phyloP scores from a whole-genome alignment of 2,797 vertebrate genomes.

The Oreochromis grahami region DNA sequence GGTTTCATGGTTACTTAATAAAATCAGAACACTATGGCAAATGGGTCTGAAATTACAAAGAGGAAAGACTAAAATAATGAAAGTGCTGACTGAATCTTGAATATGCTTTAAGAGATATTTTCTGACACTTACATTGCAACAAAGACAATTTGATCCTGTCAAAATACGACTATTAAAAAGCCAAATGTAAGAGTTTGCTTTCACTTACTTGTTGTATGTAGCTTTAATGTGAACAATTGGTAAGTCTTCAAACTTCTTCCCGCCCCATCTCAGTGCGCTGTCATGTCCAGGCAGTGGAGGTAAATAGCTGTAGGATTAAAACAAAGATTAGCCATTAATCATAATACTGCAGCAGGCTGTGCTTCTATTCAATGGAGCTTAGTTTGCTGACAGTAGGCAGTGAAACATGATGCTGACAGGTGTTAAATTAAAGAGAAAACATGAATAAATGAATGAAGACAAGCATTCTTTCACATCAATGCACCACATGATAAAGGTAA shows the following conservation, averaged over 20 bases:
- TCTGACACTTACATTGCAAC: not conserved
- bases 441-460: not conserved
- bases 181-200: not conserved
- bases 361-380: not conserved
- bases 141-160: not conserved
- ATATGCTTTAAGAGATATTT: not conserved
- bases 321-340: not conserved
- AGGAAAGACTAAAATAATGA: not conserved
- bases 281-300: conserved; percentile 82
- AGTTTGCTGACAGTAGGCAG: not conserved
- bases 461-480: not conserved
- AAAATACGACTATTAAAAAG: not conserved
- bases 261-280: conserved; percentile 82
- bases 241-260: conserved; percentile 86
- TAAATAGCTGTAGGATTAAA: conserved; percentile 63
- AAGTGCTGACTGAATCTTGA: not conserved
- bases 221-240: conserved; percentile 90
- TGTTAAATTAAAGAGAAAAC: not conserved
- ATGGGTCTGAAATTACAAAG: not conserved
- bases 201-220: conserved; percentile 93
- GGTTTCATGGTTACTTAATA: not conserved
- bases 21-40: not conserved
- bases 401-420: not conserved
- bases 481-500: not conserved
- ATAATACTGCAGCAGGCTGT: not conserved